A percentile compares a stretch with the other conserved stretches of the same genome.
Conservation (phyloP, 2,113 vertebrate genomes). For the Podilymbus podiceps region DNA sequence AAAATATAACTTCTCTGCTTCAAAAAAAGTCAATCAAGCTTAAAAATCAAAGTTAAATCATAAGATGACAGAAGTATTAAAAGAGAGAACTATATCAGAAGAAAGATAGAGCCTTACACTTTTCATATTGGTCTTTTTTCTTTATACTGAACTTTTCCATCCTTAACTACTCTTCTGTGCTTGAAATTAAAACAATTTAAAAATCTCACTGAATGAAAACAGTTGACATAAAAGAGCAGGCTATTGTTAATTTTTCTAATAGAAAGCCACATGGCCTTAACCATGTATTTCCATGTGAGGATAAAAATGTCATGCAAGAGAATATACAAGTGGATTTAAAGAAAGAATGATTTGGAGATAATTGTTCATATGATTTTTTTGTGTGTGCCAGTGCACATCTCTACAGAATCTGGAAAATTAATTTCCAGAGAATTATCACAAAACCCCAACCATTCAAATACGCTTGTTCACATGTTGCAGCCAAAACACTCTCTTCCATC, state of each 20-base stretch:
- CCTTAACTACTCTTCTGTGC: background rate
- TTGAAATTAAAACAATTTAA: background rate
- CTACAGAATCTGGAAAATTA: background rate
- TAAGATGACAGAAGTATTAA: background rate
- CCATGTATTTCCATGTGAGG: background rate
- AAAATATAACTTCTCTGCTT: background rate
- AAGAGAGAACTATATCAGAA: background rate
- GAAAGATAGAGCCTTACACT: background rate
- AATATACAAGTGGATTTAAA: background rate
- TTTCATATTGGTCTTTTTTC: background rate
- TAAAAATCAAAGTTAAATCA: background rate
- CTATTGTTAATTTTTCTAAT: background rate
- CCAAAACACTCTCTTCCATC: background rate
- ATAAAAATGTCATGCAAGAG: background rate
- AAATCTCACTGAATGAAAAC: background rate
- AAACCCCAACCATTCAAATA: fast-evolving
- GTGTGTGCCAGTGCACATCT: background rate
- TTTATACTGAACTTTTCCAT: background rate
- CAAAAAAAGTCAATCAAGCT: background rate
- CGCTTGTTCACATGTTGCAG: background rate
- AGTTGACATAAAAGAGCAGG: background rate
- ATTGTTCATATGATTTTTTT: background rate
- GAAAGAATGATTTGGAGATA: background rate
- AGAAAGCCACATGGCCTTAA: background rate
- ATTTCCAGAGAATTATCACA: background rate